Evolutionary conservation across 1,140 invertebrate genomes (phyloP).

Genomic region (Cydia pomonella): DNA sequence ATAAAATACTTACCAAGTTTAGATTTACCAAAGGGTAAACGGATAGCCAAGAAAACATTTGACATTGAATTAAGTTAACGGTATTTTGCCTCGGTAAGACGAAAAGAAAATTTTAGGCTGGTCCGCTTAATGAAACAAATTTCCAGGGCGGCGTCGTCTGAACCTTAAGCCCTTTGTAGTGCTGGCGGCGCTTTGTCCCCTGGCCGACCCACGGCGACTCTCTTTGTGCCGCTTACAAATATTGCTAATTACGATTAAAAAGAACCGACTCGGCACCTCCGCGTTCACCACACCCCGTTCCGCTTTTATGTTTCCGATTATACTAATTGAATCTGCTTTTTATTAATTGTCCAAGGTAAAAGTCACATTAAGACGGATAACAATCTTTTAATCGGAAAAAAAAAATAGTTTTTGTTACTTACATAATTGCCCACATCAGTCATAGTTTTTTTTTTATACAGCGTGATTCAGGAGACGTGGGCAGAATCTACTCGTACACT

Average conservation of each 20-base stretch:
- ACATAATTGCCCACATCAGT: no score
- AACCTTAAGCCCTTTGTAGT: slow-evolving; percentile 76
- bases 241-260: slow-evolving; percentile 77
- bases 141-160: slow-evolving; percentile 74
- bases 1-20: no score
- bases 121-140: slow-evolving; percentile 77
- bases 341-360: not conserved
- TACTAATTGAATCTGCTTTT: slow-evolving; percentile 28
- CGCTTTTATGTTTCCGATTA: slow-evolving; percentile 42
- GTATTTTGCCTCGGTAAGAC: slow-evolving; percentile 60
- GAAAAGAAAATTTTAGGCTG: slow-evolving; percentile 68
- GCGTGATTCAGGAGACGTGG: no score
- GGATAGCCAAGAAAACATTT: slow-evolving; percentile 50
- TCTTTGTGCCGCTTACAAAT: slow-evolving; percentile 70
- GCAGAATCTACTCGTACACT: no score
- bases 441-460: no score
- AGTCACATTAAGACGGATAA: not conserved
- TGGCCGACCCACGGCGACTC: slow-evolving; percentile 60
- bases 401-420: not conserved
- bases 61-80: slow-evolving; percentile 55
- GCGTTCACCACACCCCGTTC: slow-evolving; percentile 33
- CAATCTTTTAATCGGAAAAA: not conserved
- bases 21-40: slow-evolving; percentile 48
- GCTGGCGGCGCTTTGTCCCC: slow-evolving; percentile 60
- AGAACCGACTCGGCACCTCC: slow-evolving; percentile 46